phyloP scores from a whole-genome alignment of 1,140 invertebrate genomes.

The Eumaeus atala region DNA sequence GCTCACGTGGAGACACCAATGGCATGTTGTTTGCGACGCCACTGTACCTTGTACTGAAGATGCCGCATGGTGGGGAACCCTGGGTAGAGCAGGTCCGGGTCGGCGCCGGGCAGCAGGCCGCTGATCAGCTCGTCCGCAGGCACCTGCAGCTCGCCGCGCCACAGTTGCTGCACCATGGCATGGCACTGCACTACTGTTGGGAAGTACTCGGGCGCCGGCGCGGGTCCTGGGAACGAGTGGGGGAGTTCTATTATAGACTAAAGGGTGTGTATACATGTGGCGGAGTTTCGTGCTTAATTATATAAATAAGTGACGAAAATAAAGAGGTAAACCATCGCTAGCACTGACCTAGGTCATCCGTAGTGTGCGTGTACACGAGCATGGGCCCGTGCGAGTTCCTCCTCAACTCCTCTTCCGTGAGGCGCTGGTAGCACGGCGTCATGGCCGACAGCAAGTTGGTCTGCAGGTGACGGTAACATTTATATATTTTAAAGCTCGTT shows the following conservation, averaged over 20 bases:
- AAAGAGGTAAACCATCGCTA: too few species aligned
- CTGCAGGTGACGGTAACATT: conserved; percentile 56
- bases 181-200: conserved; percentile 77
- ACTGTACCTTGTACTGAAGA: conserved; percentile 83
- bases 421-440: conserved; percentile 77
- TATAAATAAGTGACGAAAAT: too few species aligned
- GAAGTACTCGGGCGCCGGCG: conserved; percentile 79
- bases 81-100: conserved; percentile 83
- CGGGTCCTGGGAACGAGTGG: conserved; percentile 40
- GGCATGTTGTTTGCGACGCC: too few species aligned
- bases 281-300: too few species aligned
- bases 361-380: conserved; percentile 82
- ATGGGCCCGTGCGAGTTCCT: conserved; percentile 92
- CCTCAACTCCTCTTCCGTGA: conserved; percentile 82
- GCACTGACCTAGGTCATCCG: conserved; percentile 74
- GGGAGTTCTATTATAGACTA: too few species aligned
- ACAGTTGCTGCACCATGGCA: conserved; percentile 73
- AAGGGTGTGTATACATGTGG: too few species aligned
- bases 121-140: conserved; percentile 78
- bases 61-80: conserved; percentile 94
- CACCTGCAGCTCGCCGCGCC: conserved; percentile 77
- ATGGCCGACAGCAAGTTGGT: conserved; percentile 84
- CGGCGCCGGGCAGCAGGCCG: conserved; percentile 83
- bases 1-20: too few species aligned
- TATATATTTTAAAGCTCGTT: too few species aligned